Conservation (phyloP, 2,888 invertebrate genomes). For the Isoperla grammatica region DNA sequence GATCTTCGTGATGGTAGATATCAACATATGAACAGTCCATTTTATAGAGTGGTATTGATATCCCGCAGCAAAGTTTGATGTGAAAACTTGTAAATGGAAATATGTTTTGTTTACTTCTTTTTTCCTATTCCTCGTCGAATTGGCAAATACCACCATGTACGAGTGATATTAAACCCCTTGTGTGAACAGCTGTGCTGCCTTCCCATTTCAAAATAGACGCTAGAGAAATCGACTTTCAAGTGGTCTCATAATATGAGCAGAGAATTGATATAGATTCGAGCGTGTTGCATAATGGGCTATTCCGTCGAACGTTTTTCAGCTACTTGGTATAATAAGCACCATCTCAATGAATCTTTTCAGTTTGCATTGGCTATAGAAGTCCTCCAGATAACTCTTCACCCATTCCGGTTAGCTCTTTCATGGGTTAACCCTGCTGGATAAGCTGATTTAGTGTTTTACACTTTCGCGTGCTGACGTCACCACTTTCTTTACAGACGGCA, state of each 20-base stretch:
- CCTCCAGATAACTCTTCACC: background rate
- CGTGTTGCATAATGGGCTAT: slow-evolving; percentile 11
- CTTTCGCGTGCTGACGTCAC: background rate
- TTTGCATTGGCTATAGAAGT: background rate
- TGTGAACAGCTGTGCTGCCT: background rate
- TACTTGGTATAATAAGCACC: background rate
- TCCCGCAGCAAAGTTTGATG: no score
- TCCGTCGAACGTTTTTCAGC: slow-evolving; percentile 7
- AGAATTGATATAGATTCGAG: slow-evolving; percentile 8
- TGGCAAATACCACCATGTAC: background rate
- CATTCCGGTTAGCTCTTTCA: background rate
- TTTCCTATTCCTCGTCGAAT: background rate
- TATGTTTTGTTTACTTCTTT: no score
- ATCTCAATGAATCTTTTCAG: background rate
- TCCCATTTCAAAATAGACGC: background rate
- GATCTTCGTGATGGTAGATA: no score
- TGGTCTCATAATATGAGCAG: slow-evolving; percentile 3
- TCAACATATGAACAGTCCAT: no score
- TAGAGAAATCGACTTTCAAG: slow-evolving; percentile 11
- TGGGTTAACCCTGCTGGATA: slow-evolving; percentile 8
- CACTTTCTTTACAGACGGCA: slow-evolving; percentile 1
- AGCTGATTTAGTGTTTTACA: slow-evolving; percentile 15
- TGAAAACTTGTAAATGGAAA: no score
- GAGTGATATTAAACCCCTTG: background rate
- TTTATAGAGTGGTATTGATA: no score